Percentiles rank a stretch among this genome's conserved stretches.
Conservation (phyloP, 2,113 vertebrate genomes). For the Cryptomyrus ogoouensis region DNA sequence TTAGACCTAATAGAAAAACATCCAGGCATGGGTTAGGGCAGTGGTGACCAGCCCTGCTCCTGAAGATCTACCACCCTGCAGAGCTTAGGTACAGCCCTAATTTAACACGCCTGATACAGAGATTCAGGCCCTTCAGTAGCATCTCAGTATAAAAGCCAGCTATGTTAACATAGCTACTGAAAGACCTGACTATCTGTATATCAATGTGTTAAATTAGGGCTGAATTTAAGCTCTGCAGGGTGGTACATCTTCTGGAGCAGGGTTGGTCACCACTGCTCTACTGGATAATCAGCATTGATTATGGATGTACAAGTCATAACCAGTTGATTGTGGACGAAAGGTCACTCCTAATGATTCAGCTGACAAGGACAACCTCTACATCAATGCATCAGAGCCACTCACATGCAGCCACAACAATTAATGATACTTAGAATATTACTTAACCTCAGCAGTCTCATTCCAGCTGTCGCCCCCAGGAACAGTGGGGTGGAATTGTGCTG, state of each 20-base stretch:
- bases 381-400: not conserved
- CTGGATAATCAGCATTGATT: not conserved
- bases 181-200: too few relatives aligned
- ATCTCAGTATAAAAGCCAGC: too few relatives aligned
- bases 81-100: too few relatives aligned
- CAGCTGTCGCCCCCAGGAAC: slow-evolving; percentile 89
- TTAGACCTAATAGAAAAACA: slow-evolving; percentile 54
- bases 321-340: not conserved
- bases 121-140: too few relatives aligned
- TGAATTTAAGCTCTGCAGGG: too few relatives aligned
- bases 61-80: too few relatives aligned
- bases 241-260: too few relatives aligned
- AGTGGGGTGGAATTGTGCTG: slow-evolving; percentile 67
- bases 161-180: too few relatives aligned
- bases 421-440: not conserved
- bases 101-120: too few relatives aligned
- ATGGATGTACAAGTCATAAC: not conserved
- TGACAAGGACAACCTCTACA: not conserved
- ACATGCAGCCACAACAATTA: not conserved
- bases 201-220: too few relatives aligned
- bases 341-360: not conserved
- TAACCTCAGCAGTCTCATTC: slow-evolving; percentile 89
- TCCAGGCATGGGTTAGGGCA: not conserved
- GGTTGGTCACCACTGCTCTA: not conserved
- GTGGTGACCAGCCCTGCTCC: too few relatives aligned